Evolutionary conservation across 2,888 invertebrate genomes (phyloP), one percentile per base, ranked within the genome.

Genomic region (Drosophila pegasa): DNA sequence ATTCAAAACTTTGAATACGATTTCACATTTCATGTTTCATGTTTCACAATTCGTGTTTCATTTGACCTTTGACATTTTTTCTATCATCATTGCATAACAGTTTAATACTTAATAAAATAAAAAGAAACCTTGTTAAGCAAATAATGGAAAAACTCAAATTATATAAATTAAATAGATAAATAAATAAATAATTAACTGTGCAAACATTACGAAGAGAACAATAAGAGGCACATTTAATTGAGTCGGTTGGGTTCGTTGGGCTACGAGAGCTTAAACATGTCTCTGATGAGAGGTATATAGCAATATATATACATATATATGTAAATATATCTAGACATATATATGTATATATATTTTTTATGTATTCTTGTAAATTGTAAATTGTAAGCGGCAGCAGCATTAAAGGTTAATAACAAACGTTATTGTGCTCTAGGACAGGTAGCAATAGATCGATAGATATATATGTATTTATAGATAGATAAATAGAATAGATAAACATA

Each of bases 1-100:
- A 78, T 85, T 78, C 85, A 89, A 89, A 91, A 91, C 90, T 91
- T 91, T 90, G 90, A 90, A 90, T 90, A 90, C 90, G 90, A 90
- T 78, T 80, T 87, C 18, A 65, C 68, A 54, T 75, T 71, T 72
- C 22, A 64, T 56, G 48, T 72, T 70, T 72, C 22, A 64, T 56
- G 48, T 72, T 70, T 72, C 45, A 45, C 3, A 29, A 3, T 80
- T 86, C 20, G 61, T 64, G 41, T 75, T 69, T 71, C 57, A 64
- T 75, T 67, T 67, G 52, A 67, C 63, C 25, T 66, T 70, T 55
- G 57, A 69, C 67, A 81, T 57, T 69, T 83, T 65, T 52, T 67
- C 67, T 70, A 75, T 78, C 65, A 75, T 79, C 72, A 77, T 77
- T 78, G 76, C 59, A 72, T 72, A 78, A 74, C 68, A 71, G 65